phyloP scores from a whole-genome alignment of 2,113 vertebrate species.

The Upupa epops region DNA sequence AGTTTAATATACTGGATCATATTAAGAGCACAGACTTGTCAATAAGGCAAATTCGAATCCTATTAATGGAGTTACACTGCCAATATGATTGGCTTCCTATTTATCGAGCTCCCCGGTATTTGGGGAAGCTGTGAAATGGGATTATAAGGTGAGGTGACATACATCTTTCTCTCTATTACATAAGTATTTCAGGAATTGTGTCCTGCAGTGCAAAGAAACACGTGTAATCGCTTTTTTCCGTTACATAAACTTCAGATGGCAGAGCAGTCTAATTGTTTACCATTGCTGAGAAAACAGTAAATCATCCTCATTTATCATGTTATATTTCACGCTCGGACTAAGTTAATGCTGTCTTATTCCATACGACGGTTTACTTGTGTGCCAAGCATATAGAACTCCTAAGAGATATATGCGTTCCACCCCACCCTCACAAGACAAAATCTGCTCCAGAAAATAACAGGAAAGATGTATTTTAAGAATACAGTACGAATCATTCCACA shows the following conservation, averaged over 20 bases:
- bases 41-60: slow-evolving; percentile 76
- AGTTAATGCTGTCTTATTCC: background rate
- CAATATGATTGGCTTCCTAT: slow-evolving; percentile 78
- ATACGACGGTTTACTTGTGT: background rate
- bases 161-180: slow-evolving; percentile 65
- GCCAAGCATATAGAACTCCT: background rate
- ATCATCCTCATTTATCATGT: slow-evolving; percentile 56
- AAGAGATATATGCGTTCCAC: background rate
- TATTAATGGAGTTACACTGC: slow-evolving; percentile 76
- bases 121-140: slow-evolving; percentile 72
- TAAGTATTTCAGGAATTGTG: slow-evolving; percentile 70
- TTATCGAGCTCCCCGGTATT: slow-evolving; percentile 75
- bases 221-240: slow-evolving; percentile 48
- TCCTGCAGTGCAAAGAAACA: slow-evolving; percentile 56
- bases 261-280: slow-evolving; percentile 24
- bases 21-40: slow-evolving; percentile 75
- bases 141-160: slow-evolving; percentile 75
- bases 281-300: slow-evolving; percentile 33
- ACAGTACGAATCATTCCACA: background rate
- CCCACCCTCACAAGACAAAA: background rate
- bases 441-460: background rate
- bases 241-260: slow-evolving; percentile 58
- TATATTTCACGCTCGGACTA: slow-evolving; percentile 5
- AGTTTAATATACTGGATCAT: slow-evolving; percentile 79
- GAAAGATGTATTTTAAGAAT: background rate